Base-by-base conservation (phyloP, 2,797 vertebrate genomes). In the Percopsis omiscomaycus region DNA sequence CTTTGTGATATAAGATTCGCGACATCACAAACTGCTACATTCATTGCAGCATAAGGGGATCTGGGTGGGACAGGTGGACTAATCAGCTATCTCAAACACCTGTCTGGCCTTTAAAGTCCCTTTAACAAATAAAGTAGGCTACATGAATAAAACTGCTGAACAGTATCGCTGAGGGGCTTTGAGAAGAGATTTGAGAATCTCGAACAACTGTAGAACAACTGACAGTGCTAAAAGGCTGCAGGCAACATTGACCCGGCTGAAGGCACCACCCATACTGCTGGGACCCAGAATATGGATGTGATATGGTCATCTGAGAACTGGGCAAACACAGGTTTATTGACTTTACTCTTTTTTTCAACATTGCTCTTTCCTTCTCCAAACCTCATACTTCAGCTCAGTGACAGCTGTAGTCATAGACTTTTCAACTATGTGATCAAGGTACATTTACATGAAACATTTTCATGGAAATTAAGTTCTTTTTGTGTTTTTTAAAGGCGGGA, bases 261-360 rank as follows among this genome's bases (percentile, higher is more conserved):
- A 54, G 51, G 27, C 22, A 49, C 13, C 48, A 49, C 14, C 30
- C 28, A 37, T 14, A 8, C n/a, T 56, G 55, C 9, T 42, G 55
- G 30, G 5, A n/a, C 28, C 10, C 5, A 37, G 4, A 55, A 14
- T 29, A 15, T 55, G 14, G 28, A 3, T 30, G 29, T 28, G 14
- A 55, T 55, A 15, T n/a, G 14, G 48, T 49, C 14, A 49, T 12
- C 14, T 44, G 48, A 55, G 54, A 5, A 29, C 58, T 60, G 22
- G n/a, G 58, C 12, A 48, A 48, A 60, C 58, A 60, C 16, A 47
- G 1, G 45, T 14, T 48, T 48, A 49, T 49, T 60, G 28, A 49
- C 46, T 60, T 48, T 48, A 60, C 58, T 46, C 22, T 53, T 42
- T 42, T 55, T 55, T 37, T n/a, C 29, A 32, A 32, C 30, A n/a